Evolutionary conservation across 2,113 vertebrate genomes (phyloP), one percentile per base, ranked within the genome.

Genomic region (Indicator indicator): DNA sequence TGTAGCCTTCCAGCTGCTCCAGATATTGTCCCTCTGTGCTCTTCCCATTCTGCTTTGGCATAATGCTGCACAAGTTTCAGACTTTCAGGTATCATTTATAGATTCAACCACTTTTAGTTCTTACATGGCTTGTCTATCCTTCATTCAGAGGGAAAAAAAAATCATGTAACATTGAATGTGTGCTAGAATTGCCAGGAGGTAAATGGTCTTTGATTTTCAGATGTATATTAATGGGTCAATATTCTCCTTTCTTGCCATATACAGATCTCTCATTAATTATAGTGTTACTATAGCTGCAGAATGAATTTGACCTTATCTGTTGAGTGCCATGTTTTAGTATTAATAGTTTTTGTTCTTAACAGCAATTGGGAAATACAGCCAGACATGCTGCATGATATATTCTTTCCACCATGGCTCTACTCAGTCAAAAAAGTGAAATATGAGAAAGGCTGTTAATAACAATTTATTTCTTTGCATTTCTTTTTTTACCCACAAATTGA

Each of bases 181-280:
- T 58, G 63, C 46, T 83, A 63, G 36, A 96, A 92, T 70, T 94
- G 82, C 86, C 55, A 71, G 33, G 87, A 96, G 77, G 93, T 60
- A 90, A 92, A 94, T 68, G 84, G 75, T 60, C 84, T 96, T 94
- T 89, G 93, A 94, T 94, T 94, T 97, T 89, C 80, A 95, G 83
- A 89, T 85, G 52, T 80, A 88, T 89, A 89, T 91, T 94, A 96
- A 94, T 83, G 75, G 84, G 84, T 92, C 89, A 92, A 92, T 94
- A 92, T 70, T 91, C 89, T 89, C 78, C 71, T 84, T 94, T 94
- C 84, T 91, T 89, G 60, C 87, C 74, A 83, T 87, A 88, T 27
- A 91, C 82, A 92, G 87, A 94, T 74, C 75, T 87, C 74, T 83
- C 91, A 95, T 97, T 94, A 94, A 97, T 96, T 93, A 90, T 59